Evolutionary conservation across 1,140 invertebrate genomes (phyloP).

Genomic region (Liolophura sinensis): DNA sequence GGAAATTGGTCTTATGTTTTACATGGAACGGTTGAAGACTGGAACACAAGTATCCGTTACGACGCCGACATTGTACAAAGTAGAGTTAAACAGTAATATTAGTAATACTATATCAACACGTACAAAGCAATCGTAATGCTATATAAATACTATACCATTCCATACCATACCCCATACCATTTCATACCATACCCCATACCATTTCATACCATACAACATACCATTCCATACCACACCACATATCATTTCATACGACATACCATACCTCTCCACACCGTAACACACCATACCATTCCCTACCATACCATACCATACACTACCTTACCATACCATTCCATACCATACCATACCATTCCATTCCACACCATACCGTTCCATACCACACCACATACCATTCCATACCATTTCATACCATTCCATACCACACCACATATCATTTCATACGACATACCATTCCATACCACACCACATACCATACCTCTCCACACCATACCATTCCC

Average conservation of each 20-base stretch:
- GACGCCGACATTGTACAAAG: too few relatives aligned
- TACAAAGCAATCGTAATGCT: too few relatives aligned
- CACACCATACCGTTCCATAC: constrained; percentile 10
- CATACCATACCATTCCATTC: constrained; percentile 8
- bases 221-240: neutral
- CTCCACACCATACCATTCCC: constrained; percentile 21
- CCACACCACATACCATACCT: constrained; percentile 24
- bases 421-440: constrained; percentile 24
- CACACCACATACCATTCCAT: constrained; percentile 6
- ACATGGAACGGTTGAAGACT: too few relatives aligned
- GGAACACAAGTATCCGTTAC: too few relatives aligned
- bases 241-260: constrained; percentile 5
- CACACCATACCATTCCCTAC: constrained; percentile 10
- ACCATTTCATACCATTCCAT: constrained; percentile 15
- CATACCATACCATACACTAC: constrained; percentile 13
- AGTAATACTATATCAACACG: too few relatives aligned
- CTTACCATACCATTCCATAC: constrained; percentile 12
- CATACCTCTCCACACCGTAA: constrained; percentile 17
- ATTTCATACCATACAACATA: neutral
- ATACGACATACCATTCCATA: too few relatives aligned
- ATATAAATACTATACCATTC: too few relatives aligned
- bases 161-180: neutral
- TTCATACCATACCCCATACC: neutral
- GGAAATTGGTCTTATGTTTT: too few relatives aligned
- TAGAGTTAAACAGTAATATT: too few relatives aligned